These are phyloP conservation scores for Mionectes olivaceus DNA, from an alignment of 2,797 vertebrate genomes.

Conservation along the genomic window DNA sequence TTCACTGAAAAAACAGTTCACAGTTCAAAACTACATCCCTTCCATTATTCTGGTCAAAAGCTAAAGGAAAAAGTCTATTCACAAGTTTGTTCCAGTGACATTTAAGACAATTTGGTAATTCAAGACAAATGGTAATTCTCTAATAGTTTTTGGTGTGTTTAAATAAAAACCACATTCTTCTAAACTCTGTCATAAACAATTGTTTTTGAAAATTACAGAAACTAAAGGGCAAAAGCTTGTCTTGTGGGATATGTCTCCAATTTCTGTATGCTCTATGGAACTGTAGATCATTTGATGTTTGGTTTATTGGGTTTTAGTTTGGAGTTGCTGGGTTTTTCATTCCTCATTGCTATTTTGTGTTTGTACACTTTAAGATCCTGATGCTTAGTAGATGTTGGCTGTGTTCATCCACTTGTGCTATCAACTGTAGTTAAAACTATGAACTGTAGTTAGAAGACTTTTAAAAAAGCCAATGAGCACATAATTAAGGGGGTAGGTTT, in stretches of 20 bases:
- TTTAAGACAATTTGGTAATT: neutral
- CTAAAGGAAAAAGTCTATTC: neutral
- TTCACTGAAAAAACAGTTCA: neutral
- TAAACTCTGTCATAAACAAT: neutral
- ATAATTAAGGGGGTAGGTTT: neutral
- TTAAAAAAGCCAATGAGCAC: neutral
- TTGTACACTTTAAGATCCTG: neutral
- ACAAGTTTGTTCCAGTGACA: neutral
- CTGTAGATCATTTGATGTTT: neutral
- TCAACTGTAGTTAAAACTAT: neutral
- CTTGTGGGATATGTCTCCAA: neutral
- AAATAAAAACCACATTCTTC: neutral
- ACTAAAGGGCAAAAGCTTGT: neutral
- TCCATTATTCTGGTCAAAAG: neutral
- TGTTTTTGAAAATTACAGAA: neutral
- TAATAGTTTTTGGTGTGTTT: neutral
- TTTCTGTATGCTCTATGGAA: neutral
- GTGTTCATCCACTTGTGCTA: neutral
- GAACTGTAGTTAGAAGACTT: neutral
- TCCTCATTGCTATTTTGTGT: neutral
- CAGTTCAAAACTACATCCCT: neutral
- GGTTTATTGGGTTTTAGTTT: neutral
- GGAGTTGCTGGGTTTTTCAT: fast-evolving
- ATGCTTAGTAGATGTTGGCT: neutral
- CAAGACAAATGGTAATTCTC: neutral